These are phyloP conservation scores for Peromyscus eremicus DNA, from an alignment of 2,797 vertebrate genomes.

Conservation along the genomic window DNA sequence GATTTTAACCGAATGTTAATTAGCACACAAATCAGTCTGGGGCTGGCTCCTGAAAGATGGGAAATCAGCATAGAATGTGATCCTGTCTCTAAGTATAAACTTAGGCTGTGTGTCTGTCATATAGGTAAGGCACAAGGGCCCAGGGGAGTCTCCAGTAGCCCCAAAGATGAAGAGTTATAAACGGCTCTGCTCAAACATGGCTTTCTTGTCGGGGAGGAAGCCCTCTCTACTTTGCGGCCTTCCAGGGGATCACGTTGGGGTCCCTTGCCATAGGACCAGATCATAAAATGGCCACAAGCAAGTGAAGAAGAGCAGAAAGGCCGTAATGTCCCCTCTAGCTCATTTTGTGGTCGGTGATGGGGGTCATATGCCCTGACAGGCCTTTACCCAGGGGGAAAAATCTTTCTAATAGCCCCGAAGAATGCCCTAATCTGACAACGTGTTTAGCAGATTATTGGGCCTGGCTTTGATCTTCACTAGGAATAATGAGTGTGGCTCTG, in stretches of 20 bases:
- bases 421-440: constrained; percentile 93
- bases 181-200: not conserved
- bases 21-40: not conserved
- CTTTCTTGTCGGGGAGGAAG: not conserved
- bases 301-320: constrained; percentile 51
- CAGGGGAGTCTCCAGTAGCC: not conserved
- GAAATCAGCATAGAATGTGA: not conserved
- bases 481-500: constrained; percentile 88
- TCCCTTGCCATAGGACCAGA: not conserved
- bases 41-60: constrained; percentile 2
- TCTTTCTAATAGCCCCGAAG: constrained; percentile 90
- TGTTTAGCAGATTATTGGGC: constrained; percentile 89
- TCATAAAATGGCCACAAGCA: constrained; percentile 53
- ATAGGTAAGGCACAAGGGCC: not conserved
- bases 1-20: not conserved
- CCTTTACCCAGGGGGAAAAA: constrained; percentile 89
- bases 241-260: not conserved
- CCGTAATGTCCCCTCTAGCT: constrained; percentile 77
- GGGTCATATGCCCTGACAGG: constrained; percentile 87
- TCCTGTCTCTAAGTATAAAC: constrained; percentile 8
- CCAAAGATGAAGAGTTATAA: not conserved
- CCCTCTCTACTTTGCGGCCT: not conserved
- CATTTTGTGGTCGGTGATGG: constrained; percentile 80
- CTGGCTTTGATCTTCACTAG: constrained; percentile 91
- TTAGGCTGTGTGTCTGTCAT: not conserved